Evolutionary conservation across 2,888 invertebrate genomes (phyloP).

Genomic region (Liopterus haemorrhoidalis): DNA sequence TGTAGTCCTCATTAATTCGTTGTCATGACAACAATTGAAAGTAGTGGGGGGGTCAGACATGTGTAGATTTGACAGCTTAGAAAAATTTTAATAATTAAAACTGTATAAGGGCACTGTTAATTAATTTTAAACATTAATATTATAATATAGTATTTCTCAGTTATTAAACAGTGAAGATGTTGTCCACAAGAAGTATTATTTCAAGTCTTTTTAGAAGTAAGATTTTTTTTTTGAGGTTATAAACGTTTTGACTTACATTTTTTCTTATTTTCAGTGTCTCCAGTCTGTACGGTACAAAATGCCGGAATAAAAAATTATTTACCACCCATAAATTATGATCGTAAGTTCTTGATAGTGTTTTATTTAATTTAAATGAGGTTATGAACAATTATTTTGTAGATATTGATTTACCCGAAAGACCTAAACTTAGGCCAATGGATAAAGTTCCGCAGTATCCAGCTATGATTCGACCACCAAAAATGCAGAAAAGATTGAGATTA

Average conservation of each 20-base stretch:
- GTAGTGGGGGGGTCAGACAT: neutral
- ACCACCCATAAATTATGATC: constrained; percentile 60
- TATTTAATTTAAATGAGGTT: constrained; percentile 1
- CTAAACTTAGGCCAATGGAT: constrained; percentile 63
- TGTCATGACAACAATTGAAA: constrained; percentile 7
- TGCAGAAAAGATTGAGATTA: constrained; percentile 73
- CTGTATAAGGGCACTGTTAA: neutral
- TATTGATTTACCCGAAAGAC: constrained; percentile 66
- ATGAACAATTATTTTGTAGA: constrained; percentile 46
- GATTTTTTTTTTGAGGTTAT: constrained; percentile 11
- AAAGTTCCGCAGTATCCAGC: constrained; percentile 67
- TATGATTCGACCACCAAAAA: constrained; percentile 68
- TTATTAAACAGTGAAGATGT: too few species aligned
- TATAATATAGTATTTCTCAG: too few species aligned
- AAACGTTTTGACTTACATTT: neutral
- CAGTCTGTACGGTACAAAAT: constrained; percentile 33
- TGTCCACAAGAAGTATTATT: too few species aligned
- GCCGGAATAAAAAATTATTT: constrained; percentile 65
- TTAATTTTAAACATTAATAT: constrained; percentile 3
- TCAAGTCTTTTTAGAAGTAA: too few species aligned
- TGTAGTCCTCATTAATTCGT: neutral
- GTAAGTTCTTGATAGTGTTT: constrained; percentile 46
- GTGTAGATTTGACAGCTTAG: too few species aligned
- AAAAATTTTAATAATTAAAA: neutral
- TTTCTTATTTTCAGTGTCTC: constrained; percentile 8